A percentile compares a stretch with the other conserved stretches of the same genome.
Conservation (phyloP, 2,888 invertebrate genomes). For the Buathra laborator region DNA sequence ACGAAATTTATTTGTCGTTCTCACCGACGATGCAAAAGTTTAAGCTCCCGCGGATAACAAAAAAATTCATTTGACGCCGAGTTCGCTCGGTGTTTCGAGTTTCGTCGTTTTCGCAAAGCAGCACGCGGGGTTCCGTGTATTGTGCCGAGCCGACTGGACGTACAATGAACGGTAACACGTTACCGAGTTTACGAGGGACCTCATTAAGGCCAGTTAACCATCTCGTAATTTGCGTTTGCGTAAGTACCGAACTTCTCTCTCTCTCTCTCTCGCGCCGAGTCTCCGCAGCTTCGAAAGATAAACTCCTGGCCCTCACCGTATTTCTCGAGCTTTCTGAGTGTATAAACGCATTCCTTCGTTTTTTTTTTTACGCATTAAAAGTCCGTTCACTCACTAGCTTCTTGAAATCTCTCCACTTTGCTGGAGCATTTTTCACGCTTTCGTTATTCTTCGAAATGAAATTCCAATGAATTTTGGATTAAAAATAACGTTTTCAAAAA, state of each 20-base stretch:
- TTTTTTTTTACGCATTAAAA: slow-evolving; percentile 11
- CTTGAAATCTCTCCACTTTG: not conserved
- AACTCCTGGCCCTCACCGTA: not conserved
- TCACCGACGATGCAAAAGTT: no score
- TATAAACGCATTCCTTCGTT: not conserved
- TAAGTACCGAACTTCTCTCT: slow-evolving; percentile 35
- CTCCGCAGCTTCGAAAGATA: slow-evolving; percentile 9
- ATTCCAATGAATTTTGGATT: not conserved
- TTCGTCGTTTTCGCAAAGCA: slow-evolving; percentile 4
- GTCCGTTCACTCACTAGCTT: not conserved
- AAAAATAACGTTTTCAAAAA: not conserved
- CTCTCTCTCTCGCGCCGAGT: not conserved
- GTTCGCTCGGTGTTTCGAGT: not conserved
- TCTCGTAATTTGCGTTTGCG: slow-evolving; percentile 57
- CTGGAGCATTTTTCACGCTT: not conserved
- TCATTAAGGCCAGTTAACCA: slow-evolving; percentile 61
- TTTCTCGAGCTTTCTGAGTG: slow-evolving; percentile 5
- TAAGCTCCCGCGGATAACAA: not conserved
- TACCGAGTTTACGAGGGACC: slow-evolving; percentile 56
- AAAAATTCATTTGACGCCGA: not conserved
- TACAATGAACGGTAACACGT: slow-evolving; percentile 37
- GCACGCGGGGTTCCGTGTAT: slow-evolving; percentile 8
- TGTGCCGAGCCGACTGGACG: slow-evolving; percentile 6
- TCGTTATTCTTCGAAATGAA: not conserved
- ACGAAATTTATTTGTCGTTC: not conserved